These are phyloP conservation scores for Gila robusta DNA, from an alignment of 2,797 vertebrate species.

Conservation along the genomic window DNA sequence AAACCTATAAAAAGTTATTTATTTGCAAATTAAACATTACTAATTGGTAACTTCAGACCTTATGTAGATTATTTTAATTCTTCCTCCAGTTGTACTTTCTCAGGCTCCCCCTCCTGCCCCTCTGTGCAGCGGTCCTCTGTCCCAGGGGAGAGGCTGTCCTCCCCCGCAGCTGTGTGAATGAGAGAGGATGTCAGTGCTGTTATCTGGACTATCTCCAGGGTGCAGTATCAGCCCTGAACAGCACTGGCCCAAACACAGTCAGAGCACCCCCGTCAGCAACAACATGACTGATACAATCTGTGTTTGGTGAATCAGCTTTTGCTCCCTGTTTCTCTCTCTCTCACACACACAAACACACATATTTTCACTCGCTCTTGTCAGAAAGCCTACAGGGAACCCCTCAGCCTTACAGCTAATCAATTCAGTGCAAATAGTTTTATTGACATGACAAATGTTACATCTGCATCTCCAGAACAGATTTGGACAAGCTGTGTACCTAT, in stretches of 20 bases:
- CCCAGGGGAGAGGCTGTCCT: conserved; percentile 63
- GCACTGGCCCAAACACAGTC: conserved; percentile 54
- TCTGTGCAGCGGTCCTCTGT: conserved; percentile 42
- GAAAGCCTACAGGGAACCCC: conserved; percentile 58
- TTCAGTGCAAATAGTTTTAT: conserved; percentile 76
- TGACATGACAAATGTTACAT: conserved; percentile 76
- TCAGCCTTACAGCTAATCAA: conserved; percentile 69
- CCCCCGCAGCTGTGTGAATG: conserved; percentile 50
- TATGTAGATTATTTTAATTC: conserved; percentile 6
- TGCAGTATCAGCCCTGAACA: conserved; percentile 54
- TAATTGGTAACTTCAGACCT: neutral
- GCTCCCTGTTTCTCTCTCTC: conserved; percentile 47
- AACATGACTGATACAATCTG: conserved; percentile 69
- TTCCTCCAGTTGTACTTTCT: conserved; percentile 25
- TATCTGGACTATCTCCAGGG: conserved; percentile 66
- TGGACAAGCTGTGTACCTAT: conserved; percentile 64
- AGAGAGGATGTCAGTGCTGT: conserved; percentile 65
- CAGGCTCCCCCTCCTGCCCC: conserved; percentile 14
- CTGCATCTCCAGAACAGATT: conserved; percentile 68
- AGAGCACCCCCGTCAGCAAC: conserved; percentile 44
- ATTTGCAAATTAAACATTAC: neutral
- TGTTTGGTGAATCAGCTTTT: conserved; percentile 69
- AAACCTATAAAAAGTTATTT: neutral
- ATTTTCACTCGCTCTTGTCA: conserved; percentile 64
- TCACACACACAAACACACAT: conserved; percentile 7